Evolutionary conservation across 2,113 vertebrate species (phyloP).

Genomic region (Irena cyanogastra): DNA sequence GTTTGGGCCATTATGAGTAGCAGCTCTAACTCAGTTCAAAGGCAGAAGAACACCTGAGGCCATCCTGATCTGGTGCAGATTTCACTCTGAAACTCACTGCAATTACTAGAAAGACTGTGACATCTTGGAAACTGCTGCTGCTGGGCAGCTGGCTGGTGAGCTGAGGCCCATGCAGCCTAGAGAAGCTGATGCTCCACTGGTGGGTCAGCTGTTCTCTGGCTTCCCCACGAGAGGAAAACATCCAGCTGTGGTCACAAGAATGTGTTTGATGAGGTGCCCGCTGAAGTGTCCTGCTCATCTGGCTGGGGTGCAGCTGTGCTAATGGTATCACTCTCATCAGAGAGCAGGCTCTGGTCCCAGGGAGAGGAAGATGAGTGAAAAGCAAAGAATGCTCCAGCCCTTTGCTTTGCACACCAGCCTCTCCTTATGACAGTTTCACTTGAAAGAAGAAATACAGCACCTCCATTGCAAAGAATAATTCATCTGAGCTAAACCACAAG

Average conservation of each 20-base stretch:
- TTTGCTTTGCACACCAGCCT: neutral
- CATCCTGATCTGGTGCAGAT: neutral
- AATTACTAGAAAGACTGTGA: neutral
- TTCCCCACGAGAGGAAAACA: fast-evolving
- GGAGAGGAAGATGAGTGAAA: neutral
- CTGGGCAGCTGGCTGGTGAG: neutral
- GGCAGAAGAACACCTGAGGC: neutral
- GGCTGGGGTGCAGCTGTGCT: neutral
- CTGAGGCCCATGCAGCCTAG: fast-evolving
- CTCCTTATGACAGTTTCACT: neutral
- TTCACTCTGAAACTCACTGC: neutral
- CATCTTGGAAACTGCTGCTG: neutral
- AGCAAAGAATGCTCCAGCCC: neutral
- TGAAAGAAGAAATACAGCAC: neutral
- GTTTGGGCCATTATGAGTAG: neutral
- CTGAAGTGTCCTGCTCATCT: neutral
- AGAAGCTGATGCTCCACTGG: fast-evolving
- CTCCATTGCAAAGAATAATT: neutral
- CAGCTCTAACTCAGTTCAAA: neutral
- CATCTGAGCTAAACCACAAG: neutral
- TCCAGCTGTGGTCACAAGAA: neutral
- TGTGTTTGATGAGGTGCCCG: fast-evolving
- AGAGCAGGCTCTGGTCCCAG: neutral
- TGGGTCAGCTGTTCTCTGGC: neutral
- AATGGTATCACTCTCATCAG: neutral